Evolutionary conservation across 2,797 vertebrate species (phyloP).

Genomic region (Oceanodroma leucorhoa): DNA sequence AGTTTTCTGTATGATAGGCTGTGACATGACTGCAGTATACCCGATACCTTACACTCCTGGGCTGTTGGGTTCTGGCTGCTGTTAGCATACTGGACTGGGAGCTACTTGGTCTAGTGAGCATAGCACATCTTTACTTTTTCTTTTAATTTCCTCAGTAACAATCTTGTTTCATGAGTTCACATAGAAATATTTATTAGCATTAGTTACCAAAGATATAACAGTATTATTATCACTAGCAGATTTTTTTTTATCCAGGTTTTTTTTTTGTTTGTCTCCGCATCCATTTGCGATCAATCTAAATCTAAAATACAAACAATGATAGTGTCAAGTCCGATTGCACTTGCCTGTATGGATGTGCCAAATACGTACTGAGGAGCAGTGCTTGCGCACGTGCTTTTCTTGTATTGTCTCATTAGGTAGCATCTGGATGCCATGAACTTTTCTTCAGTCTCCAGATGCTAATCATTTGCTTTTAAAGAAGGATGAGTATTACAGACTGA

Average conservation of each 20-base stretch:
- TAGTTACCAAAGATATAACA: background rate
- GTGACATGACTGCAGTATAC: background rate
- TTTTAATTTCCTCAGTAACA: background rate
- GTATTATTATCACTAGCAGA: background rate
- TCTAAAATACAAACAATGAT: background rate
- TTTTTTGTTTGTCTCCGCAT: background rate
- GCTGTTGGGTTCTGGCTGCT: background rate
- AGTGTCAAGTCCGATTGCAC: background rate
- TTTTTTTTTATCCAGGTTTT: background rate
- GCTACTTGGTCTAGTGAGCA: background rate
- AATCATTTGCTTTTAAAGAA: background rate
- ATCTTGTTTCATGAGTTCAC: background rate
- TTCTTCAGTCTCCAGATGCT: background rate
- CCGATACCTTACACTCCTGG: background rate
- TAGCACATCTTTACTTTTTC: background rate
- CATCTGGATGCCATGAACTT: background rate
- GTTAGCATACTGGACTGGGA: background rate
- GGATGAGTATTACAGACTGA: background rate
- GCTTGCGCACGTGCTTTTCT: background rate
- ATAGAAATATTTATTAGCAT: background rate
- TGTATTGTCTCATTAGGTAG: background rate
- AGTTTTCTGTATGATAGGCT: background rate
- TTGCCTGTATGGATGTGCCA: background rate
- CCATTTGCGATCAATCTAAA: background rate
- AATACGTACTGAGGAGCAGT: background rate